Evolutionary conservation across 1,140 invertebrate species (phyloP), one percentile per base, ranked within the genome.

Genomic region (Orius laevigatus): DNA sequence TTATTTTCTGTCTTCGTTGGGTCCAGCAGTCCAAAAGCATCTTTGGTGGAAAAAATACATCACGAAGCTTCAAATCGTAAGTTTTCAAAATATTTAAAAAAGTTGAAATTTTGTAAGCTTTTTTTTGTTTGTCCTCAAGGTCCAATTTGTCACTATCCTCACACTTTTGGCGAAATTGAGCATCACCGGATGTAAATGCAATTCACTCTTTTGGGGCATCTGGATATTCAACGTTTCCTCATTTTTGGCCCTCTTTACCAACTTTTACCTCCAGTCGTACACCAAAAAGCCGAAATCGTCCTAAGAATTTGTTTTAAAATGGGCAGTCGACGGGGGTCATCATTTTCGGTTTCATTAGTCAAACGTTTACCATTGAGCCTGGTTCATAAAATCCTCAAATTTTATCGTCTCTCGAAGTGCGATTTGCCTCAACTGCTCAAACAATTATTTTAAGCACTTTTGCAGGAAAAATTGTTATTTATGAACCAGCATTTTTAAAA

Each of bases 11-110:
- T 70, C 81, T 0, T 76, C 80, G 0, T 57, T 84, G 43, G 79
- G 79, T 12, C 78, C 79, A 2, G 57, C 70, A 31, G 75, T 77
- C 53, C 74, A 71, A 55, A 78, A 79, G 56, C 81, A 77, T 53
- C 58, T 84, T 2, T 84, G 80, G 79, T 86, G 81, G 79, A 85
- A 85, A 58, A 81, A 77, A 58, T 81, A 85, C 60, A 73, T 85
- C 62, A 85, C 82, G 0, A 67, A 67, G 57, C 70, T 83, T 38
- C 82, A 85, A 62, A 62, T 85, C 67, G 78, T 77, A 66, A 66
- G 62, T 56, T 38, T n/a, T 25, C 8, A 25, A n/a, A n/a, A n/a
- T n/a, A 25, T 25, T 25, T 25, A 25, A 25, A 25, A 25, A 25
- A 25, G 8, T 8, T 25, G 3, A 42, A 42, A 40, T 40, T 40